A percentile compares a stretch with the other conserved stretches of the same genome.
Conservation (phyloP, 92 coral and sea anemone genomes). For the Chrysogorgia sp. region DNA sequence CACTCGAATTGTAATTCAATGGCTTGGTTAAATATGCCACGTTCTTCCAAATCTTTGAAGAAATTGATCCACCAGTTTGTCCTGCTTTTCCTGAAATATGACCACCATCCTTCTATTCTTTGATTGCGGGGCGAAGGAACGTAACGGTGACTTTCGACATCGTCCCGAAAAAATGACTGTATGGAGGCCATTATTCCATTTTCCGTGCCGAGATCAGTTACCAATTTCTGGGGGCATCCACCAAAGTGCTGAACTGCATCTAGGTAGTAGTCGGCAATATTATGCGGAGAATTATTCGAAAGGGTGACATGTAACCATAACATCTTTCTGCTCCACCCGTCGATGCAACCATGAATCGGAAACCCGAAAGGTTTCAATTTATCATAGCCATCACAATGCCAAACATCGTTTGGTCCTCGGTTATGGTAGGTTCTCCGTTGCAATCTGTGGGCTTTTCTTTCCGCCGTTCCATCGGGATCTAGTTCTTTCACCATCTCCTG, state of each 20-base stretch:
- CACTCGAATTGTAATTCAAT: conserved; percentile 62
- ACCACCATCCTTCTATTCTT: conserved; percentile 62
- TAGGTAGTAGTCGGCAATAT: conserved; percentile 59
- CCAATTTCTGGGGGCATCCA: conserved; percentile 66
- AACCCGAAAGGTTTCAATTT: conserved; percentile 27
- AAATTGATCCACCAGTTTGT: conserved; percentile 58
- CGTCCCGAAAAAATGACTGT: conserved; percentile 63
- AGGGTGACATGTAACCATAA: conserved; percentile 52
- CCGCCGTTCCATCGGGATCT: conserved; percentile 11
- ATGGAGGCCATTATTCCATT: conserved; percentile 66
- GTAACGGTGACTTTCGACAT: conserved; percentile 49
- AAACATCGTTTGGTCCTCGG: conserved; percentile 12
- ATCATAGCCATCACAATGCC: conserved; percentile 18
- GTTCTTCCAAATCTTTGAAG: conserved; percentile 52
- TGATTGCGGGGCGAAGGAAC: conserved; percentile 59
- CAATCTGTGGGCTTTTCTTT: conserved; percentile 20
- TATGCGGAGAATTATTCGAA: conserved; percentile 60
- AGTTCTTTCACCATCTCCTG: neutral
- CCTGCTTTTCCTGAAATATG: conserved; percentile 46
- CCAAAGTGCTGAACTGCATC: conserved; percentile 68
- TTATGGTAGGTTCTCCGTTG: conserved; percentile 3
- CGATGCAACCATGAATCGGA: conserved; percentile 38
- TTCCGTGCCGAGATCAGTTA: conserved; percentile 68
- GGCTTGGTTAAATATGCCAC: conserved; percentile 43
- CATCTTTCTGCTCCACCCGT: conserved; percentile 58